These are phyloP conservation scores for Hofmannophila pseudospretella DNA, from an alignment of 2,888 invertebrate genomes.

Conservation along the genomic window DNA sequence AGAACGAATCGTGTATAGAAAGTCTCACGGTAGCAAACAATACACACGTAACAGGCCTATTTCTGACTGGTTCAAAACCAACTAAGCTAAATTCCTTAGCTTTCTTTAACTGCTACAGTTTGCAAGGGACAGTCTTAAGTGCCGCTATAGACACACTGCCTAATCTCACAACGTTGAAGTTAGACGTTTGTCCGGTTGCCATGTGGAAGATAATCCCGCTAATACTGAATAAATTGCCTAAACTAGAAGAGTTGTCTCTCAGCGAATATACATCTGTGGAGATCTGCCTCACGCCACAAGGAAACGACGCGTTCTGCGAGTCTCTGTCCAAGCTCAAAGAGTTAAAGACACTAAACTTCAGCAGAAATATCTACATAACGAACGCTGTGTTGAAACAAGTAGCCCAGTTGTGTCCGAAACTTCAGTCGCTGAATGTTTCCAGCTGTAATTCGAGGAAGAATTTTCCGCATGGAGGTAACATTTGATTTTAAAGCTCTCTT, in stretches of 20 bases:
- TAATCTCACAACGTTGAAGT: slow-evolving; percentile 43
- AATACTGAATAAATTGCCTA: slow-evolving; percentile 51
- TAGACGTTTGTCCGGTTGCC: slow-evolving; percentile 53
- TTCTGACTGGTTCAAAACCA: slow-evolving; percentile 49
- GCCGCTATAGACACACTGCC: slow-evolving; percentile 49
- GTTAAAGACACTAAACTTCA: slow-evolving; percentile 61
- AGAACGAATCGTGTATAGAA: slow-evolving; percentile 50
- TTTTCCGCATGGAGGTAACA: slow-evolving; percentile 38
- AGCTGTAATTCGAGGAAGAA: slow-evolving; percentile 52
- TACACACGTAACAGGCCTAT: slow-evolving; percentile 60
- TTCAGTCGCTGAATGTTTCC: slow-evolving; percentile 65
- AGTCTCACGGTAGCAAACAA: slow-evolving; percentile 55
- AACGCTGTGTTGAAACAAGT: slow-evolving; percentile 72
- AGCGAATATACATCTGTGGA: slow-evolving; percentile 53
- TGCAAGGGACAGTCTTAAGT: slow-evolving; percentile 56
- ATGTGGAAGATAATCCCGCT: slow-evolving; percentile 60
- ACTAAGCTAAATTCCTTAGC: slow-evolving; percentile 42
- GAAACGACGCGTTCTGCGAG: slow-evolving; percentile 50
- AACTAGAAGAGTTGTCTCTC: slow-evolving; percentile 53
- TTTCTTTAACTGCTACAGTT: slow-evolving; percentile 64
- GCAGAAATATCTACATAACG: slow-evolving; percentile 63
- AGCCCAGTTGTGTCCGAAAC: slow-evolving; percentile 58
- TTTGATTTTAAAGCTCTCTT: too few species aligned
- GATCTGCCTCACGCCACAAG: slow-evolving; percentile 26
- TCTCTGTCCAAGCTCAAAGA: slow-evolving; percentile 55